Evolutionary conservation across 1,140 invertebrate genomes (phyloP).

Genomic region (Aethina tumida): DNA sequence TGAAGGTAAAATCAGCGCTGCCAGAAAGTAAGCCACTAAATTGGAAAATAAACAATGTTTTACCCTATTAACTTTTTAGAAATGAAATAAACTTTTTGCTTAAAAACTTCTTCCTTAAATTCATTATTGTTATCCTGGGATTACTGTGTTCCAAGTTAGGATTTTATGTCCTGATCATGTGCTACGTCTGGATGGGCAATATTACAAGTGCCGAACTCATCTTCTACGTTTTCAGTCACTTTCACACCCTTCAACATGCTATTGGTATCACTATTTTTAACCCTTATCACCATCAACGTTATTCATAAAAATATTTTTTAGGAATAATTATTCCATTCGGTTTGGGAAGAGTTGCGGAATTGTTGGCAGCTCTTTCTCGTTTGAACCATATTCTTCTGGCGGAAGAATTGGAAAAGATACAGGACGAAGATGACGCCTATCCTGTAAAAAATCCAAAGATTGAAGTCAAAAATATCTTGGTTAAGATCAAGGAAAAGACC

Average conservation of each 20-base stretch:
- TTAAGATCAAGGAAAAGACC: conserved; percentile 24
- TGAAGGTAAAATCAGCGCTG: conserved; percentile 45
- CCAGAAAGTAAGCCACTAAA: conserved; percentile 19
- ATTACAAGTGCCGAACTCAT: conserved; percentile 14
- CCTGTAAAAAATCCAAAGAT: conserved; percentile 8
- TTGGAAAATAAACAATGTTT: conserved; percentile 1
- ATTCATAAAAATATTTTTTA: no score
- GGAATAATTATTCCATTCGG: conserved; percentile 16
- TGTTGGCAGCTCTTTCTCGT: conserved; percentile 19
- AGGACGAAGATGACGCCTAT: conserved; percentile 3
- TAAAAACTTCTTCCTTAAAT: conserved; percentile 7
- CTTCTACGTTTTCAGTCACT: conserved; percentile 18
- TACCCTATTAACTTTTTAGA: conserved; percentile 10
- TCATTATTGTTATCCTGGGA: conserved; percentile 10
- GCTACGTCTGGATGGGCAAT: conserved; percentile 12
- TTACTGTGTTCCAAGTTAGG: conserved; percentile 13
- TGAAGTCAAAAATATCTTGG: conserved; percentile 10
- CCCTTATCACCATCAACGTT: no score
- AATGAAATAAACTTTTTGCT: conserved; percentile 17
- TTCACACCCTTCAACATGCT: conserved; percentile 10
- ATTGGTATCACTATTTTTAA: conserved; percentile 11
- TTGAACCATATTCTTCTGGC: conserved; percentile 19
- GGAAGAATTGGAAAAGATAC: conserved; percentile 15
- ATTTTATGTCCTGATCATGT: conserved; percentile 17
- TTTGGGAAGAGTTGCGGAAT: conserved; percentile 46